Evolutionary conservation across 2,888 invertebrate species (phyloP).

Genomic region (Drosophila emarginata): DNA sequence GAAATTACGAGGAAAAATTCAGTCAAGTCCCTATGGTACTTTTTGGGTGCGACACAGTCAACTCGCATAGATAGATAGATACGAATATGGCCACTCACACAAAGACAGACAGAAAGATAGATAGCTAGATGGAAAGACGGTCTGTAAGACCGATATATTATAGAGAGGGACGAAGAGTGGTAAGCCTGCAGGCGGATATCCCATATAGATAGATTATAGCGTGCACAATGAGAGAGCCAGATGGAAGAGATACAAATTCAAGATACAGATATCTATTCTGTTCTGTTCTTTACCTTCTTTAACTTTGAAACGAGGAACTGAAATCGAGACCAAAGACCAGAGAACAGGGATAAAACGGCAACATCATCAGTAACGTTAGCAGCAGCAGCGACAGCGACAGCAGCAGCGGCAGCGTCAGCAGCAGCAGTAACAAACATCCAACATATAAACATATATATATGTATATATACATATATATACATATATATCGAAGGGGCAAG

Average conservation of each 20-base stretch:
- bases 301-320: slow-evolving; percentile 26
- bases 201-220: slow-evolving; percentile 62
- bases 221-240: slow-evolving; percentile 56
- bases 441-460: too few relatives aligned
- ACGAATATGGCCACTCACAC: slow-evolving; percentile 18
- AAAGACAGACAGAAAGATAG: slow-evolving; percentile 10
- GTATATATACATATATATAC: too few relatives aligned
- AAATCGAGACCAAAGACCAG: slow-evolving; percentile 7
- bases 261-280: slow-evolving; percentile 35
- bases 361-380: neutral
- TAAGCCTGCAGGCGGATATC: slow-evolving; percentile 47
- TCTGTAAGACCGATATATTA: neutral
- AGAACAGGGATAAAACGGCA: neutral
- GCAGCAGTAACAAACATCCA: neutral
- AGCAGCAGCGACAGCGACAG: neutral
- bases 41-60: slow-evolving; percentile 72
- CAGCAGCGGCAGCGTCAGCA: neutral
- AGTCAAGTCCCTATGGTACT: slow-evolving; percentile 72
- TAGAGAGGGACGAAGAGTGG: neutral
- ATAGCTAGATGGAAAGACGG: slow-evolving; percentile 16
- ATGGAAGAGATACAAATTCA: slow-evolving; percentile 56
- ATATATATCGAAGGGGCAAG: slow-evolving; percentile 30
- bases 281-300: slow-evolving; percentile 38
- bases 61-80: slow-evolving; percentile 51
- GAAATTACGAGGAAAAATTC: slow-evolving; percentile 76